phyloP scores from a whole-genome alignment of 2,888 invertebrate genomes.

The Xestia xanthographa region DNA sequence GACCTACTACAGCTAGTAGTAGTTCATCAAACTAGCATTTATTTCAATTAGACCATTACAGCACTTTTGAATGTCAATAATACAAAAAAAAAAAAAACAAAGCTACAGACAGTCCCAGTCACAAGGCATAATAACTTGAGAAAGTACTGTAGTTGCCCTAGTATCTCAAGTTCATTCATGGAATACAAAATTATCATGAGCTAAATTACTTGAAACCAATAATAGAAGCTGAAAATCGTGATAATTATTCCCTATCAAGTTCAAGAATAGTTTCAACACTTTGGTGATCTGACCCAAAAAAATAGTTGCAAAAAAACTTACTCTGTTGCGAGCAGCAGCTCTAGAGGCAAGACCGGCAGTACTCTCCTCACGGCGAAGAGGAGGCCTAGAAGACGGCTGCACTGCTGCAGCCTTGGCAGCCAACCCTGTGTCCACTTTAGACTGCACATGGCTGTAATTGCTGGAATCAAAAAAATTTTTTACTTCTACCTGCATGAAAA shows the following conservation, averaged over 20 bases:
- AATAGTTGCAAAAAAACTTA: conserved; percentile 57
- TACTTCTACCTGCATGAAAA: conserved; percentile 53
- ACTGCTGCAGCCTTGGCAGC: conserved; percentile 70
- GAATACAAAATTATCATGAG: not conserved
- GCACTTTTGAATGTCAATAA: too few species aligned
- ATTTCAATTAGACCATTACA: too few species aligned
- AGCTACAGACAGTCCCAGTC: too few species aligned
- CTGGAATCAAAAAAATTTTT: conserved; percentile 66
- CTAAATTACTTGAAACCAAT: not conserved
- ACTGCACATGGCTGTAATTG: conserved; percentile 87
- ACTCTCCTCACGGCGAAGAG: conserved; percentile 85
- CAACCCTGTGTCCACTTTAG: conserved; percentile 86
- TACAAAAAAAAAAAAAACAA: too few species aligned
- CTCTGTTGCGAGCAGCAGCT: conserved; percentile 80
- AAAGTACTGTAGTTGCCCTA: too few species aligned
- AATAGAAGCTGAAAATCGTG: not conserved
- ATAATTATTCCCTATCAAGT: not conserved
- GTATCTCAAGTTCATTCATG: not conserved
- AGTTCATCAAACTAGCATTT: too few species aligned
- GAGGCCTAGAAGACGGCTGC: conserved; percentile 79
- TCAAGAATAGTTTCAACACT: not conserved
- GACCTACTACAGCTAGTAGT: not conserved
- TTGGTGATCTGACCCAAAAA: not conserved
- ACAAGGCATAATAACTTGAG: too few species aligned
- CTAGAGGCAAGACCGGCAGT: conserved; percentile 82